Evolutionary conservation across 2,797 vertebrate genomes (phyloP).

Genomic region (Delichon dasypus): DNA sequence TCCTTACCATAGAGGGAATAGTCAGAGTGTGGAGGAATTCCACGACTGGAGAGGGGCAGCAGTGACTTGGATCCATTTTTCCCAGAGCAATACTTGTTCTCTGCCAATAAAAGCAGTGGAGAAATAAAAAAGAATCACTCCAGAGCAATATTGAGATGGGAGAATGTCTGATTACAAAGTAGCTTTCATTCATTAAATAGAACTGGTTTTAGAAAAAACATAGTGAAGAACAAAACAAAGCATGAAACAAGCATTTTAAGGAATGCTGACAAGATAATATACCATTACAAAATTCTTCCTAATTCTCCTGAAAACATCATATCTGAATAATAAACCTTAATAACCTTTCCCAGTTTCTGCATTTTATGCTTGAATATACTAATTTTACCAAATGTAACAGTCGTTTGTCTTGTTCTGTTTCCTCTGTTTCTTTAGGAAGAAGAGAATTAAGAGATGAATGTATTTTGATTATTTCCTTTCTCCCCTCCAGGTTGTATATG

Average conservation of each 20-base stretch:
- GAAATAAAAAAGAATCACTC: neutral
- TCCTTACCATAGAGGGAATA: neutral
- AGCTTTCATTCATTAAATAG: neutral
- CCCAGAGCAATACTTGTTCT: neutral
- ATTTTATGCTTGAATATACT: neutral
- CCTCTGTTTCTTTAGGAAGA: neutral
- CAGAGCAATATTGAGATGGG: neutral
- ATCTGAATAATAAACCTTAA: neutral
- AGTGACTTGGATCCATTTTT: neutral
- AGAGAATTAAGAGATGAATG: neutral
- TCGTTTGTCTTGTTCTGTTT: neutral
- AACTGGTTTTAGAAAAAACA: neutral
- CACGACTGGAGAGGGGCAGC: neutral
- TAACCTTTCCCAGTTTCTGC: neutral
- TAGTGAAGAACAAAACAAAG: neutral
- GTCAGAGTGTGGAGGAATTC: neutral
- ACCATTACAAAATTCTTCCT: neutral
- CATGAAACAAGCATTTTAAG: neutral
- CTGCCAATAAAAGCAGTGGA: neutral
- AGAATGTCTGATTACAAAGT: neutral
- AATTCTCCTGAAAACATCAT: neutral
- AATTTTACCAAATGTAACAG: neutral
- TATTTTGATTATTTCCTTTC: neutral
- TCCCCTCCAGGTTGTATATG: constrained; percentile 84
- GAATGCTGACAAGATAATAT: neutral